These are phyloP conservation scores for Gymnarchus niloticus DNA, from an alignment of 2,113 vertebrate species.

Conservation along the genomic window DNA sequence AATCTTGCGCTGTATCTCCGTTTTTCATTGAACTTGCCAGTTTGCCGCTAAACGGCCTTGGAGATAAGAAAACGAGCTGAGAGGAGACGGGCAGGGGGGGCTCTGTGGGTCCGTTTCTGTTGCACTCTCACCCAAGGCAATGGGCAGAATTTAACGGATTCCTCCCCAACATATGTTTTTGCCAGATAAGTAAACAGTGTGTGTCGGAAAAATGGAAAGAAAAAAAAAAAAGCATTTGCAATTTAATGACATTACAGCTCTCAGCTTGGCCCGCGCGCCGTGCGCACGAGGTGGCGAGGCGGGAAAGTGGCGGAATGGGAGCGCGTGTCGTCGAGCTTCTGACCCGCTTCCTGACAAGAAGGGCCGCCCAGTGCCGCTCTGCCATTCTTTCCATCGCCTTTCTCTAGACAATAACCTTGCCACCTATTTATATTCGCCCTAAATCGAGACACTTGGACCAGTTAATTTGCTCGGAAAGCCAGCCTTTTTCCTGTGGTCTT, in stretches of 20 bases:
- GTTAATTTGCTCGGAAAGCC: slow-evolving; percentile 61
- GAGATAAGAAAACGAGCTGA: slow-evolving; percentile 98
- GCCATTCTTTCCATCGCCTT: slow-evolving; percentile 44
- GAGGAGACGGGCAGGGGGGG: slow-evolving; percentile 97
- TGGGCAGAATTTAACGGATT: slow-evolving; percentile 99
- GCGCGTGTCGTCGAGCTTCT: slow-evolving; percentile 66
- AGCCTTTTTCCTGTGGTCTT: slow-evolving; percentile 42
- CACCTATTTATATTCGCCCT: slow-evolving; percentile 49
- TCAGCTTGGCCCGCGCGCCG: slow-evolving; percentile 99
- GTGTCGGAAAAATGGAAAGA: slow-evolving; percentile 94
- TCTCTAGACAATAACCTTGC: neutral
- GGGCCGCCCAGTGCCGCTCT: slow-evolving; percentile 59
- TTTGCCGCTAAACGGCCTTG: slow-evolving; percentile 98
- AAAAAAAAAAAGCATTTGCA: slow-evolving; percentile 99
- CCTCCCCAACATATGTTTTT: slow-evolving; percentile 99
- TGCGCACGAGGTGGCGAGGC: slow-evolving; percentile 95
- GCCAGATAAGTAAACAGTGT: slow-evolving; percentile 99
- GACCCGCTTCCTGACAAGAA: slow-evolving; percentile 57
- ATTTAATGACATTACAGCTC: slow-evolving; percentile 99
- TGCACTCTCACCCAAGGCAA: slow-evolving; percentile 99
- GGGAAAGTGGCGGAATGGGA: slow-evolving; percentile 84
- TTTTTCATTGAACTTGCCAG: slow-evolving; percentile 99
- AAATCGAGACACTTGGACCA: slow-evolving; percentile 47
- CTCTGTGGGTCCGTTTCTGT: slow-evolving; percentile 99
- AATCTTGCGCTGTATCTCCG: slow-evolving; percentile 99